A percentile compares a stretch with the other conserved stretches of the same genome.
phyloP scores from a whole-genome alignment of 2,888 invertebrate genomes.

The Phrixothrix hirtus region DNA sequence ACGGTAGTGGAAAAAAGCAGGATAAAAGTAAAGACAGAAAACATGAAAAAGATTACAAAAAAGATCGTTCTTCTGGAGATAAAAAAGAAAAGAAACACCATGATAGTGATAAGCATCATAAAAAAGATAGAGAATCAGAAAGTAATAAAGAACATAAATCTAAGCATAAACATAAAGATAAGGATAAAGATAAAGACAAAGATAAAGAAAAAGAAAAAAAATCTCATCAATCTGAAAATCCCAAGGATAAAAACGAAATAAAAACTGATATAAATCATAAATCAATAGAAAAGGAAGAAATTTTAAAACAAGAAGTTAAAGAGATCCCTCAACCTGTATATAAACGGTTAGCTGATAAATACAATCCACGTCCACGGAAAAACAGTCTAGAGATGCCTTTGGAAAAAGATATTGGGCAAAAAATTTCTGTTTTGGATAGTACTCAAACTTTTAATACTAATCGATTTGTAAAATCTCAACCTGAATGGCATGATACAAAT shows the following conservation, averaged over 20 bases:
- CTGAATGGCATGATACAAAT: too few species aligned
- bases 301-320: neutral
- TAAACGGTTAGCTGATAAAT: conserved; percentile 56
- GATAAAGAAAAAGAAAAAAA: conserved; percentile 6
- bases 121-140: conserved; percentile 13
- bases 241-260: neutral
- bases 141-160: conserved; percentile 6
- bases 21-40: conserved; percentile 8
- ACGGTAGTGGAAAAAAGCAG: conserved; percentile 14
- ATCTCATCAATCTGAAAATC: neutral
- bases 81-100: conserved; percentile 26
- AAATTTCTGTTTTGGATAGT: neutral
- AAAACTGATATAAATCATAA: neutral
- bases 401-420: neutral
- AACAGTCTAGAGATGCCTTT: conserved; percentile 7
- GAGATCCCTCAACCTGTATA: conserved; percentile 15
- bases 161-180: conserved; percentile 6
- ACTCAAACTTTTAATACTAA: neutral
- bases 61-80: neutral
- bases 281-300: neutral
- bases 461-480: too few species aligned
- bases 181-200: neutral
- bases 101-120: conserved; percentile 18
- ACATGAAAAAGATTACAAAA: conserved; percentile 3
- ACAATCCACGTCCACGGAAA: conserved; percentile 55